Conservation (phyloP, 1,140 invertebrate genomes). For the Brachionus paranguensis region DNA sequence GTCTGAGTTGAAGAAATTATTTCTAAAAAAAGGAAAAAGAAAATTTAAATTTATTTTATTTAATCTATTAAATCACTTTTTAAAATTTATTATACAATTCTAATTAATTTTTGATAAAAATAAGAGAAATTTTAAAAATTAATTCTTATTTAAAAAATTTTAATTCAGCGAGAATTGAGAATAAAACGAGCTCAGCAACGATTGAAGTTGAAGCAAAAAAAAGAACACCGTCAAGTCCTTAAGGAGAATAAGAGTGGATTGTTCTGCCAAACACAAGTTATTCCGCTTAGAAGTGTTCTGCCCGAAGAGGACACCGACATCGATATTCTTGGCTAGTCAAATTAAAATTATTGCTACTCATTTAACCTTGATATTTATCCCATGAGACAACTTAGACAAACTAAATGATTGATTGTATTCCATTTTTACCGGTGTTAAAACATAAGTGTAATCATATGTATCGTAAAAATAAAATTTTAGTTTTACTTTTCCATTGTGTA, state of each 20-base stretch:
- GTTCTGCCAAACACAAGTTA: constrained; percentile 45
- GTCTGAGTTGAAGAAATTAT: no score
- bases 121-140: no score
- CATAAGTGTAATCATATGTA: background rate
- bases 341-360: background rate
- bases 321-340: constrained; percentile 43
- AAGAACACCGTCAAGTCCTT: constrained; percentile 45
- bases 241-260: constrained; percentile 47
- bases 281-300: constrained; percentile 41
- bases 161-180: constrained; percentile 40
- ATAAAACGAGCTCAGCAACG: constrained; percentile 42
- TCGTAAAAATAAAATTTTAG: background rate
- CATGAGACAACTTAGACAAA: background rate
- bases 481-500: background rate
- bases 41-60: no score
- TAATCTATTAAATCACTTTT: no score
- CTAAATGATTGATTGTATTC: background rate
- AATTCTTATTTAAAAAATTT: background rate
- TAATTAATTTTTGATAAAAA: no score
- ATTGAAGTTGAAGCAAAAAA: constrained; percentile 42
- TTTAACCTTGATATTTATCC: background rate
- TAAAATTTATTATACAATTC: no score
- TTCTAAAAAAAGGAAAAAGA: no score
- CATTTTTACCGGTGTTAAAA: background rate
- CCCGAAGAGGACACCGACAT: constrained; percentile 44